Percentiles rank a stretch among this genome's conserved stretches.
Evolutionary conservation across 2,888 invertebrate genomes (phyloP).

Genomic region (Onchidella celtica): DNA sequence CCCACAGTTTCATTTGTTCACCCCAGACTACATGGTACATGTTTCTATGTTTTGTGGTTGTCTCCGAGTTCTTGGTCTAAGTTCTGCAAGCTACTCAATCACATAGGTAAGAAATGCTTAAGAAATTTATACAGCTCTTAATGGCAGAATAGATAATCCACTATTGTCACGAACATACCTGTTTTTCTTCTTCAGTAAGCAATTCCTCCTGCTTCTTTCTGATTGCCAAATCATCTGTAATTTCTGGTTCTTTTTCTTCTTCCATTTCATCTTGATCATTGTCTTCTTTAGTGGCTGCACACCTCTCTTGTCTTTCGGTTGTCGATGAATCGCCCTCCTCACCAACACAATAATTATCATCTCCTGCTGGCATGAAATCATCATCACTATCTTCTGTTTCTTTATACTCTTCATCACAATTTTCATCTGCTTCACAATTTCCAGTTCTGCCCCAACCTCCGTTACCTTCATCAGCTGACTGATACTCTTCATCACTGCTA

Average conservation of each 20-base stretch:
- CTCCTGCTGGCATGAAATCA: conserved; percentile 19
- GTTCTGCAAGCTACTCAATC: too few relatives aligned
- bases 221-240: conserved; percentile 27
- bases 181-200: conserved; percentile 49
- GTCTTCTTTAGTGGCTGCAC: neutral
- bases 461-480: conserved; percentile 36
- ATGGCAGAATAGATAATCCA: too few relatives aligned
- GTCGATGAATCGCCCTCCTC: neutral
- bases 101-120: too few relatives aligned
- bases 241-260: conserved; percentile 18
- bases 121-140: too few relatives aligned
- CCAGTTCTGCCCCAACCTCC: neutral
- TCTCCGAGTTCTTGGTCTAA: too few relatives aligned
- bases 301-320: neutral
- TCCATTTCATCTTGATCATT: conserved; percentile 17
- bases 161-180: too few relatives aligned
- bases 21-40: too few relatives aligned
- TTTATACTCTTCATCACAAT: neutral
- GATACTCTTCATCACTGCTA: conserved; percentile 44
- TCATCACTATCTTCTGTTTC: conserved; percentile 29
- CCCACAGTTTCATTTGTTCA: too few relatives aligned
- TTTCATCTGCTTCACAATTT: conserved; percentile 13
- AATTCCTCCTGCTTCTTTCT: conserved; percentile 42
- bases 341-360: conserved; percentile 17
- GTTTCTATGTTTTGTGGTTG: too few relatives aligned